phyloP scores from a whole-genome alignment of 2,888 invertebrate genomes.

The Aspidiotus destructor region DNA sequence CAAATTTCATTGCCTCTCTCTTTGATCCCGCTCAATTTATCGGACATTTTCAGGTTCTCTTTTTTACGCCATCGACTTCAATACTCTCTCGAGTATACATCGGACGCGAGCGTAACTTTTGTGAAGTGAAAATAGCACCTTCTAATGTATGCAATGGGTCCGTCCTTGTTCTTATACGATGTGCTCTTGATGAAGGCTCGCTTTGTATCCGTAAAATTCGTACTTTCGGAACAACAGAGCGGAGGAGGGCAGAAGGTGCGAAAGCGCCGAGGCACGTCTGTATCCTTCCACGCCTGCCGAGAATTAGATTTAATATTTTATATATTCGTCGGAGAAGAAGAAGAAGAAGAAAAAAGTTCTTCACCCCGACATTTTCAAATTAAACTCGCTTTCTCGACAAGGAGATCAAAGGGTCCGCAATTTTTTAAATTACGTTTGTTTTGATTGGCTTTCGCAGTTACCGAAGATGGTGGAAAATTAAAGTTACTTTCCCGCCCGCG shows the following conservation, averaged over 20 bases:
- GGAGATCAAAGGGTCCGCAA: conserved; percentile 31
- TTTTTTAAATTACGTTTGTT: conserved; percentile 32
- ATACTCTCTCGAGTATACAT: too few species aligned
- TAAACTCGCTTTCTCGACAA: background rate
- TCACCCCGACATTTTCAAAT: conserved; percentile 7
- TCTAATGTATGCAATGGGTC: too few species aligned
- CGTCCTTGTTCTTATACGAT: too few species aligned
- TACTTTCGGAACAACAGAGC: background rate
- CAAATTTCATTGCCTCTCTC: too few species aligned
- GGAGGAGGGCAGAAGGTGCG: background rate
- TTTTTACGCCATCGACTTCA: too few species aligned
- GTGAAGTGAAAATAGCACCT: too few species aligned
- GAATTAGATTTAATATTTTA: conserved; percentile 13
- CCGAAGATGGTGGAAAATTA: conserved; percentile 32
- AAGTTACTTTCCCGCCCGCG: conserved; percentile 24
- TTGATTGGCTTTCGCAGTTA: conserved; percentile 27
- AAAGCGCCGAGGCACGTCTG: background rate
- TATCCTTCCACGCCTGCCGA: background rate
- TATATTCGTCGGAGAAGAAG: background rate
- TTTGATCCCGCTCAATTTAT: too few species aligned
- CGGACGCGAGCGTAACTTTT: too few species aligned
- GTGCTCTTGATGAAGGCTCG: too few species aligned
- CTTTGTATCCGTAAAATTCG: too few species aligned
- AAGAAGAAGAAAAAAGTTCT: background rate
- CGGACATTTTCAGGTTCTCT: too few species aligned